Evolutionary conservation across 1,140 invertebrate species (phyloP).

Genomic region (Lucilia sericata): DNA sequence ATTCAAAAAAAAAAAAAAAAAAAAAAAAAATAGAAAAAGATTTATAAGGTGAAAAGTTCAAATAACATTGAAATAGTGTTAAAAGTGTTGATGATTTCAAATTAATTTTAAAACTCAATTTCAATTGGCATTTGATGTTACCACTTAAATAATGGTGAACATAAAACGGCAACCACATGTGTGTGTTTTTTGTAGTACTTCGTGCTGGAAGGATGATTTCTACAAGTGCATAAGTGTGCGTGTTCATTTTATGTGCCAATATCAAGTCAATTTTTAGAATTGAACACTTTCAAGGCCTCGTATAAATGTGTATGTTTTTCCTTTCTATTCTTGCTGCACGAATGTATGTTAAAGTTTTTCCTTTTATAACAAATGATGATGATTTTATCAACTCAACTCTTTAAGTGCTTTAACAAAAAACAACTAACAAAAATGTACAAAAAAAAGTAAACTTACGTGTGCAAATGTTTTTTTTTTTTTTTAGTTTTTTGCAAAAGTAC

Average conservation of each 20-base stretch:
- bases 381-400: not conserved
- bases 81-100: conserved; percentile 3
- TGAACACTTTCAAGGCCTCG: not conserved
- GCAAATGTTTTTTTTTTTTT: conserved; percentile 9
- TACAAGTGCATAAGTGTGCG: not conserved
- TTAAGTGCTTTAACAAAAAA: conserved; percentile 18
- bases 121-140: not conserved
- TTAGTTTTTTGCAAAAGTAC: not conserved
- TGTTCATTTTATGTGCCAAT: conserved; percentile 9
- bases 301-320: not conserved
- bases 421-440: not conserved
- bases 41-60: not conserved
- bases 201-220: too few species aligned
- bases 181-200: not conserved
- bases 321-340: not conserved
- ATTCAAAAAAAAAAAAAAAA: too few species aligned
- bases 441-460: conserved; percentile 17
- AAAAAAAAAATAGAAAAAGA: too few species aligned
- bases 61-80: not conserved
- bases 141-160: not conserved
- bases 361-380: conserved; percentile 19
- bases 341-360: not conserved
- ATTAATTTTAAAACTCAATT: conserved; percentile 13
- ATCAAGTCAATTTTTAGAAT: conserved; percentile 3
- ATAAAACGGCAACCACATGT: not conserved